Base-by-base conservation (phyloP, 1,140 invertebrate species). In the Orius insidiosus region DNA sequence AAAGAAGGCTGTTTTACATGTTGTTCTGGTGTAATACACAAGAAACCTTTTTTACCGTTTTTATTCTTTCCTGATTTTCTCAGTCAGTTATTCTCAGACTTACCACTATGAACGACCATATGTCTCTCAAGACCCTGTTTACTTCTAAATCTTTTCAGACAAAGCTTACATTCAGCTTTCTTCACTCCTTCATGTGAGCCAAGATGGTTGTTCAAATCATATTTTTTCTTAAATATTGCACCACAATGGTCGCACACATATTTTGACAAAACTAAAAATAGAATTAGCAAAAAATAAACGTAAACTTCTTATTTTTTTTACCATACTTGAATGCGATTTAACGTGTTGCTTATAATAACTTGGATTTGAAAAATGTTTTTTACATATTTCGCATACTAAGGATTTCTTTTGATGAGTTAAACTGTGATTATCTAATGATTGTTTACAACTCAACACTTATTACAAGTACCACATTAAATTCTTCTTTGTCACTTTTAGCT, bases 401-500 rank as follows among this genome's bases (percentile, higher is more conserved):
- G 79, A 79, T 54, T 82, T 73, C 55, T 86, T 80, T 18, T 78
- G 75, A 54, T 80, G 80, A 0, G 76, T 81, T 6, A 79, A 63
- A 55, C 77, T 68, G 56, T 85, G 81, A 55, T 81, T 78, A 54
- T 81, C 80, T 33, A 84, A 63, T 1, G 82, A 59, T 74, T 81
- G 78, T 61, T 82, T 82, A 6, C 79, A 71, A 9, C 84, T 80
- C 56, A 92, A 92, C 1, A 78, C 53, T 88, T 82, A 9, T 78
- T 78, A 55, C 87, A 93, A 10, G 80, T 70, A 2, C 72, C 69
- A 56, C 86, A 92, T 37, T 33, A 33, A 13, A 41, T 18, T 18
- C 16, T 4, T 41, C 2, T 14, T 41, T 16, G 4, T 3, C 11
- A 18, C 5, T 5, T 15, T 41, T 41, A 19, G 3, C 11, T 16